Conservation (phyloP, 2,113 vertebrate species). For the Phalacrocorax pelagicus region DNA sequence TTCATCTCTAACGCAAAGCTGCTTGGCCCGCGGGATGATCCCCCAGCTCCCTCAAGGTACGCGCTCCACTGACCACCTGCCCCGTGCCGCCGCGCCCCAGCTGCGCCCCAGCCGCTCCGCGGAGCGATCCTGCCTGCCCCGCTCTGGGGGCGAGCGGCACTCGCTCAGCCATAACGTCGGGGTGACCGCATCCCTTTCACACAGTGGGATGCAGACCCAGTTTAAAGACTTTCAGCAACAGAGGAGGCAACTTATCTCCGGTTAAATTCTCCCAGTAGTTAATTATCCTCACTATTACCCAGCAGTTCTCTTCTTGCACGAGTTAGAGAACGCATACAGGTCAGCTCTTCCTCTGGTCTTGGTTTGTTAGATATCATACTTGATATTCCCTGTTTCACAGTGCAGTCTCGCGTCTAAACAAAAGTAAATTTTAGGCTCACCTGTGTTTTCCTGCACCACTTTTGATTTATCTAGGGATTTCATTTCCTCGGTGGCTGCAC, state of each 20-base stretch:
- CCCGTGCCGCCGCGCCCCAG: neutral
- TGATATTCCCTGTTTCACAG: neutral
- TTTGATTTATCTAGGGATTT: neutral
- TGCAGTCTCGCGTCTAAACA: neutral
- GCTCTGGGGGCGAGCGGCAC: neutral
- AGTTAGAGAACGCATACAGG: neutral
- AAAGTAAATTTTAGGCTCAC: neutral
- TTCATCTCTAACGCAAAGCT: neutral
- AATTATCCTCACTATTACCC: neutral
- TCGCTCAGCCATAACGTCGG: neutral
- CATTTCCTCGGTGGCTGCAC: neutral
- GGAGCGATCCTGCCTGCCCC: neutral
- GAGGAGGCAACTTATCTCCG: neutral
- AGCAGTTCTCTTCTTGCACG: neutral
- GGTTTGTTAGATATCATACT: neutral
- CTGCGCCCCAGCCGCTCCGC: neutral
- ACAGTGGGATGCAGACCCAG: neutral
- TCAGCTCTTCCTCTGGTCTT: neutral
- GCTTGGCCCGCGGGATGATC: neutral
- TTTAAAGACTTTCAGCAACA: neutral
- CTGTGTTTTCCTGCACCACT: neutral
- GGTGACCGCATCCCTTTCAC: neutral
- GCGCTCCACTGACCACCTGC: neutral
- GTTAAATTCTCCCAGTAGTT: neutral
- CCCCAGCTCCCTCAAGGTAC: neutral